Base-by-base conservation (phyloP, 2,888 invertebrate species). In the Epistrophe grossulariae region DNA sequence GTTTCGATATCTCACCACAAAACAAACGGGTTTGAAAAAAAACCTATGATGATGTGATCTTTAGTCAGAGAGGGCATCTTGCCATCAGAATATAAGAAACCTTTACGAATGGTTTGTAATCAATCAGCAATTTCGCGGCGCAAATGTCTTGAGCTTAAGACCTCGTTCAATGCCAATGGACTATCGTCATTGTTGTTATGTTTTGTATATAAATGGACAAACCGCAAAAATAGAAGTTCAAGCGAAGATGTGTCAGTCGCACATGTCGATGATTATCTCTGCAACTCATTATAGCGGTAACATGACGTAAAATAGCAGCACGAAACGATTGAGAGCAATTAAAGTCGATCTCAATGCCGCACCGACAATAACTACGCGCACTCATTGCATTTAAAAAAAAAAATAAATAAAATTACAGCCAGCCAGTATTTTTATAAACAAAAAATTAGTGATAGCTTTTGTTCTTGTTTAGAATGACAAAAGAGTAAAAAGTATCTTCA, bases 221-320 rank as follows among this genome's bases (percentile, higher is more conserved):
- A 76, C 68, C 68, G 24, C 52, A 70, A 55, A n/a, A 70, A 62
- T 43, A 62, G 55, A 52, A 57, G 77, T 73, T 64, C 60, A 62
- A 62, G 73, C 78, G 38, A 64, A 81, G 84, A 85, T 85, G 81
- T 85, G 81, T 82, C 81, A 85, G 85, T 66, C 81, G 85, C 78
- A 74, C 85, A 85, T 85, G 85, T 85, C 85, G 81, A 85, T 85
- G 74, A 59, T 85, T 85, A 85, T 85, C 85, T 81, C 40, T 74
- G 85, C 81, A 79, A 81, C 85, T 85, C 85, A 85, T 85, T 85
- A 85, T 85, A 85, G 78, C 85, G 85, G 85, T 82, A 85, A 85
- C 81, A 74, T 74, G 78, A 74, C 70, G 81, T 81, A 78, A 85
- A 81, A 82, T 79, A 59, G 70, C 78, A 70, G 70, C 85, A 81